Evolutionary conservation across 2,113 vertebrate genomes (phyloP), one percentile per base, ranked within the genome.

Genomic region (Melanerpes aurifrons): DNA sequence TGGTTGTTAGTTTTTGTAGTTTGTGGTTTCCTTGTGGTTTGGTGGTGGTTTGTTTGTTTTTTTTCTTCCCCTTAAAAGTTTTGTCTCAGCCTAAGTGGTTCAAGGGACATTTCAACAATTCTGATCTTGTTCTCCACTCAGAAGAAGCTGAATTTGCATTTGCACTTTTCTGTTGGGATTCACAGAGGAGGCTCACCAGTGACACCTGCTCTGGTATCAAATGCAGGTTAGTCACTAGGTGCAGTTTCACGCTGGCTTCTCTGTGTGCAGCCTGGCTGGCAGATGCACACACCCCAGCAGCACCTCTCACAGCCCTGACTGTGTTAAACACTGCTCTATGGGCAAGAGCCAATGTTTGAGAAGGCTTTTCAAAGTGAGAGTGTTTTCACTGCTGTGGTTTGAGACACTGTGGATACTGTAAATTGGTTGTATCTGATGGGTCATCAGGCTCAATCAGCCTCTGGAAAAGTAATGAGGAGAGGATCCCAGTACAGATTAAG

Each of bases 211-310:
- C 3, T n/a, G 50, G 50, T 61, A 66, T n/a, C 28, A 40, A 15
- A 50, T 47, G 18, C 29, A 43, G 37, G 74, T 69, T 31, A 69
- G 40, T 48, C 67, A 21, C 3, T 26, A 25, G 69, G 7, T 86
- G 48, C 63, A 62, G 35, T 72, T 81, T 56, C 18, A 2, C 1
- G 1, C 29, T 45, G 54, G 18, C 31, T 29, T 45, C 29, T n/a
- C 0, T 6, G 4, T 3, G 10, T 56, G 57, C 61, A 45, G 35
- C 0, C 1, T 17, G 37, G 32, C 21, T n/a, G 59, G 50, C 35
- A 73, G 67, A 17, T 81, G 50, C 66, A 50, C 71, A 58, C 59
- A 45, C 40, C 28, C 54, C 22, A 57, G 7, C 31, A 75, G 56
- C 26, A 6, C 28, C 19, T 75, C 7, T 29, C 73, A 47, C 2